Percentiles rank a stretch among this genome's conserved stretches.
Evolutionary conservation across 2,888 invertebrate species (phyloP).

Genomic region (Caenorhabditis doughertyi): DNA sequence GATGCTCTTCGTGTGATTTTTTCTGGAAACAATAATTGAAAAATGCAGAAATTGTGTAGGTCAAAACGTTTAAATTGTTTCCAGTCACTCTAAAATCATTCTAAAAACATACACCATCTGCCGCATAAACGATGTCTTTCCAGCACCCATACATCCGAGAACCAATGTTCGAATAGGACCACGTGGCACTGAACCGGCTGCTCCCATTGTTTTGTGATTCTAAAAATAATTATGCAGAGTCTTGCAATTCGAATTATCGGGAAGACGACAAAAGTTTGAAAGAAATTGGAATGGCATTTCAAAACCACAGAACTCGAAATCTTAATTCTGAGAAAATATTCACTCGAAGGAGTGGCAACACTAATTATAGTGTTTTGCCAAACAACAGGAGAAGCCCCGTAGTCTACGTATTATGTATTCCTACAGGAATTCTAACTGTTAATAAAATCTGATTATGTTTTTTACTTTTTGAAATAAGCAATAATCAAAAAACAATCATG

Average conservation of each 20-base stretch:
- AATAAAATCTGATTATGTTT: too few relatives aligned
- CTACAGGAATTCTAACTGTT: neutral
- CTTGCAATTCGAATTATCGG: too few relatives aligned
- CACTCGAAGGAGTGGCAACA: neutral
- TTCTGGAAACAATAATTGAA: constrained; percentile 4
- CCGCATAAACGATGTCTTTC: constrained; percentile 67
- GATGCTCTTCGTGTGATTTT: constrained; percentile 8
- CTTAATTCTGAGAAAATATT: neutral
- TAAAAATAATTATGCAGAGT: too few relatives aligned
- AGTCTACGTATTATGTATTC: neutral
- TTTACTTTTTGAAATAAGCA: neutral
- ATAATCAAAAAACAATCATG: constrained; percentile 14
- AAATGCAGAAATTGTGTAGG: too few relatives aligned
- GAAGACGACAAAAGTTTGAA: too few relatives aligned
- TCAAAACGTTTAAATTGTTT: too few relatives aligned
- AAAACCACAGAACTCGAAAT: neutral
- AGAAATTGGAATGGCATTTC: too few relatives aligned
- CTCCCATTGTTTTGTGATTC: constrained; percentile 13
- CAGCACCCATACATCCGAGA: constrained; percentile 66
- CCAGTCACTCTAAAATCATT: too few relatives aligned
- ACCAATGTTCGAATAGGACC: constrained; percentile 26
- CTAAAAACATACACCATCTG: constrained; percentile 62
- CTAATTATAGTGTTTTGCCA: too few relatives aligned
- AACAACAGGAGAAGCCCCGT: too few relatives aligned
- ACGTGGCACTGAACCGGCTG: constrained; percentile 12